These are phyloP conservation scores for Sigmodon hispidus DNA, from an alignment of 2,113 vertebrate genomes.

Conservation along the genomic window DNA sequence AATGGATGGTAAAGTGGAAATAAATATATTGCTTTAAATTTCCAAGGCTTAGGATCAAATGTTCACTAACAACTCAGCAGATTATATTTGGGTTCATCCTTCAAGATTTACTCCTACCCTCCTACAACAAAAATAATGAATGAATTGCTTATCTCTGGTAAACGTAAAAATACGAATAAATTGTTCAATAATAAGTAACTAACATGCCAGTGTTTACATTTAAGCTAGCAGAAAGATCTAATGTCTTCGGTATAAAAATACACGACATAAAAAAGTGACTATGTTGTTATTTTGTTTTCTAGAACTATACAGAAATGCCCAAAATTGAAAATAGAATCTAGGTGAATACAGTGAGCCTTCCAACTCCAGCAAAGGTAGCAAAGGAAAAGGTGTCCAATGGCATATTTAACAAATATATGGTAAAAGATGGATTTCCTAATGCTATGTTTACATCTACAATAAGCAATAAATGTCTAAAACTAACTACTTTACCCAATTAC, in stretches of 20 bases:
- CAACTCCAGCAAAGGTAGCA: neutral
- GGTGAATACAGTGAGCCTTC: neutral
- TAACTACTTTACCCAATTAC: conserved; percentile 52
- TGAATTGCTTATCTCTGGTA: neutral
- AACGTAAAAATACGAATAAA: neutral
- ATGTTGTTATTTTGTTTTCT: neutral
- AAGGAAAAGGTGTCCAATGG: conserved; percentile 65
- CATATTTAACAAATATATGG: conserved; percentile 65
- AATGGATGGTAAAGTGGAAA: neutral
- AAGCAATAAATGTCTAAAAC: conserved; percentile 58
- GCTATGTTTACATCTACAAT: conserved; percentile 58
- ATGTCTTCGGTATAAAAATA: neutral
- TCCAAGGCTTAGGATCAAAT: rapidly evolving
- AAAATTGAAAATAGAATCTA: neutral
- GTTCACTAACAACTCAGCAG: neutral
- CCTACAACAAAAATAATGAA: neutral
- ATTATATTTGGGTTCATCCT: neutral
- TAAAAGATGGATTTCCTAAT: conserved; percentile 47
- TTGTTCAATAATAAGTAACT: neutral
- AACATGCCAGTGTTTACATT: neutral
- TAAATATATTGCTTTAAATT: neutral
- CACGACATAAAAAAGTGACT: neutral
- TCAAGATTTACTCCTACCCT: neutral
- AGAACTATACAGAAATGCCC: neutral
- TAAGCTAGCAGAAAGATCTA: conserved; percentile 7